These are phyloP conservation scores for Apaloderma vittatum DNA, from an alignment of 2,113 vertebrate genomes.

Conservation along the genomic window DNA sequence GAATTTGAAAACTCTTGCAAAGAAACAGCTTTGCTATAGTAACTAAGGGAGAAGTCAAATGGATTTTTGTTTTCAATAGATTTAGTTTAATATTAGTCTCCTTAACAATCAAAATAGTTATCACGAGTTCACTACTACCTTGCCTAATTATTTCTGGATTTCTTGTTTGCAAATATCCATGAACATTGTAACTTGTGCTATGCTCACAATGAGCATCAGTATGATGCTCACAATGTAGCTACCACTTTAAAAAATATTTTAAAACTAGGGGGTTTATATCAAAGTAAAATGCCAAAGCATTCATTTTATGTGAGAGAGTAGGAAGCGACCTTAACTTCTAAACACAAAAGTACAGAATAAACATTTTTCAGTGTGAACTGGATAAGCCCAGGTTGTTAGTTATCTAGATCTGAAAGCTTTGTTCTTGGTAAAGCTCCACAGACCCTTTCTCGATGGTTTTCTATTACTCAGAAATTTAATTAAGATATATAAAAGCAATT, in stretches of 20 bases:
- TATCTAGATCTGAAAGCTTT: background rate
- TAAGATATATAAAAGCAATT: background rate
- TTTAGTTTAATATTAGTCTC: background rate
- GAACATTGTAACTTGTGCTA: background rate
- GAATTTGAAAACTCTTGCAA: background rate
- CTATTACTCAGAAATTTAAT: background rate
- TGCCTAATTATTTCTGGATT: background rate
- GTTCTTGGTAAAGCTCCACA: background rate
- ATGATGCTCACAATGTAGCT: background rate
- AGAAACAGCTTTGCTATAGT: background rate
- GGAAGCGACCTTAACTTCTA: background rate
- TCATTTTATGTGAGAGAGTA: background rate
- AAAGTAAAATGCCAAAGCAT: background rate
- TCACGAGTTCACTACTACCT: background rate
- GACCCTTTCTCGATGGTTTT: background rate
- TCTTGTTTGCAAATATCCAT: background rate
- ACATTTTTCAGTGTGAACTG: background rate
- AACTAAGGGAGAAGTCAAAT: background rate
- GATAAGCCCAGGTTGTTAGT: background rate
- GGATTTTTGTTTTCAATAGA: background rate
- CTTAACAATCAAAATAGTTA: background rate
- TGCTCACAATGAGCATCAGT: background rate
- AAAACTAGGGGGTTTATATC: background rate
- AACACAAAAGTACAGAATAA: background rate
- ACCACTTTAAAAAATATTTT: background rate